phyloP scores from a whole-genome alignment of 2,113 vertebrate genomes.

The Cyanoderma ruficeps region DNA sequence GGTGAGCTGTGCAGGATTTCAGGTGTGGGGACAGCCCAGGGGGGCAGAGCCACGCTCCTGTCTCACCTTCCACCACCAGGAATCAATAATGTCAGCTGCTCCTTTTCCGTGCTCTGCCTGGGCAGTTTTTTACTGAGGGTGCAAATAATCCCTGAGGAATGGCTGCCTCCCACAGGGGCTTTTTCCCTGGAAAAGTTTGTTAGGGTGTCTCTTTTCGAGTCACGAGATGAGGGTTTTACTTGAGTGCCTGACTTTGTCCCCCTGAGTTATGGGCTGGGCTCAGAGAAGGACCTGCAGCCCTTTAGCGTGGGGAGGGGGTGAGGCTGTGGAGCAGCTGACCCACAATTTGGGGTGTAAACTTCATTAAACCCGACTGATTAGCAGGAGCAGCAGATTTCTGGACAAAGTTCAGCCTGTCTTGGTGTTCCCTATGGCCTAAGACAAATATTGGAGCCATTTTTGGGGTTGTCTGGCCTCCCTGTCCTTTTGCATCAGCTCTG shows the following conservation, averaged over 20 bases:
- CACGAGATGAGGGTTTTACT: not conserved
- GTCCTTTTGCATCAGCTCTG: not conserved
- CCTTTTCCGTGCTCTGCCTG: rapidly evolving
- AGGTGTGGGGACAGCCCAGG: not conserved
- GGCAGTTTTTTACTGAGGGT: not conserved
- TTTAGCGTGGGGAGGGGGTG: not conserved
- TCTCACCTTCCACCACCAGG: not conserved
- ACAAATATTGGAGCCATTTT: not conserved
- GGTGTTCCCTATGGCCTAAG: not conserved
- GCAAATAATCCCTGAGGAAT: not conserved
- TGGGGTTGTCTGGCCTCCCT: not conserved
- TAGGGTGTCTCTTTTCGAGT: not conserved
- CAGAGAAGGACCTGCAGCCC: not conserved
- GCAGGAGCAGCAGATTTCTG: not conserved
- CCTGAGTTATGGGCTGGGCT: not conserved
- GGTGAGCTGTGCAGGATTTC: not conserved
- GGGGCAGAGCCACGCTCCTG: not conserved
- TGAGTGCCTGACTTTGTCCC: not conserved
- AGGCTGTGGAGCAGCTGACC: not conserved
- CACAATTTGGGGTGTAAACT: not conserved
- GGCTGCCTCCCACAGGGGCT: not conserved
- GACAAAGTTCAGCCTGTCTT: not conserved
- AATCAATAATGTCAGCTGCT: not conserved
- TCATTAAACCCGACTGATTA: not conserved
- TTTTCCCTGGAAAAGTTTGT: not conserved